phyloP scores from a whole-genome alignment of 2,797 vertebrate species.

The Acipenser oxyrinchus region DNA sequence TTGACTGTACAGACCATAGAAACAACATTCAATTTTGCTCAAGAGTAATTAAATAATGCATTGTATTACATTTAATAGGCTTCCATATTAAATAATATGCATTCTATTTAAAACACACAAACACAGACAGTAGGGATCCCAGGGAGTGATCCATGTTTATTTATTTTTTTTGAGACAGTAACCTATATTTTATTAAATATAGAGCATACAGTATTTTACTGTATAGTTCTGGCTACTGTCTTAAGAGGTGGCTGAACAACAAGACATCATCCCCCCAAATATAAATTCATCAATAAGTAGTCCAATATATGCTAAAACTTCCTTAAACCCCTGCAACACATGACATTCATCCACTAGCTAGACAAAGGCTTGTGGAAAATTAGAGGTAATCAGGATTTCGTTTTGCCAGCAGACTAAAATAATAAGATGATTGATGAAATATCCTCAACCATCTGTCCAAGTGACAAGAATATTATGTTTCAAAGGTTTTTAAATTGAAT shows the following conservation, averaged over 20 bases:
- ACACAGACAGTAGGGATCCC: no score
- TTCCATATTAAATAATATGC: no score
- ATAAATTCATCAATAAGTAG: neutral
- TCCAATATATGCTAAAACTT: neutral
- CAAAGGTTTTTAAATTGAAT: constrained; percentile 26
- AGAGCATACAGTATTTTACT: no score
- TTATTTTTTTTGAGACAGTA: no score
- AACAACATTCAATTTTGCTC: no score
- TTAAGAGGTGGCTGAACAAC: neutral
- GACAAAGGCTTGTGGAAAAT: constrained; percentile 20
- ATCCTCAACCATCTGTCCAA: constrained; percentile 36
- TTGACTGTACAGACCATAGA: no score
- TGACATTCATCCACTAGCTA: constrained; percentile 9
- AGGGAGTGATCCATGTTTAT: no score
- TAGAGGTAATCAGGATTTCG: constrained; percentile 24
- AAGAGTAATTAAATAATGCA: no score
- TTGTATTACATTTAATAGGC: no score
- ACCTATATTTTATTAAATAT: no score
- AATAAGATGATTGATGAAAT: constrained; percentile 30
- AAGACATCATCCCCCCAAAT: neutral
- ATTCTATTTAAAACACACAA: no score
- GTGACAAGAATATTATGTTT: constrained; percentile 31
- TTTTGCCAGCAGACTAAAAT: constrained; percentile 13
- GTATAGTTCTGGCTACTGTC: no score
- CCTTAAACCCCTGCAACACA: constrained; percentile 20